These are phyloP conservation scores for Deroptyus accipitrinus DNA, from an alignment of 2,113 vertebrate species.

Conservation along the genomic window DNA sequence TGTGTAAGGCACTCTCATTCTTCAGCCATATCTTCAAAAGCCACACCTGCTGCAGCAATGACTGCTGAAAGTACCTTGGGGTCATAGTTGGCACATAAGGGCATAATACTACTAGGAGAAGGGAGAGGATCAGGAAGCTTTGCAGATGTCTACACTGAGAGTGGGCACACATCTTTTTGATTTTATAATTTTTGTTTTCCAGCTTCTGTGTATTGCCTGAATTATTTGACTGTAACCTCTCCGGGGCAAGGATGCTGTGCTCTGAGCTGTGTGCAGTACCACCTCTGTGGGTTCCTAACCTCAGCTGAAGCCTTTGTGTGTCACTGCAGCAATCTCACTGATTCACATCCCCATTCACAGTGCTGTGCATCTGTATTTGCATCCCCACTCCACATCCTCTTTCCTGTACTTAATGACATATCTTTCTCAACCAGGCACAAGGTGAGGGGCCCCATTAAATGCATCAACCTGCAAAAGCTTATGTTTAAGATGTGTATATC, in stretches of 20 bases:
- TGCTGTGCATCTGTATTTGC: not conserved
- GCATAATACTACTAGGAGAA: not conserved
- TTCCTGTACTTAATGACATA: not conserved
- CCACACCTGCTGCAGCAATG: not conserved
- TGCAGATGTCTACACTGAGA: not conserved
- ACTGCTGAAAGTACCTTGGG: not conserved
- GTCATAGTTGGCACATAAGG: not conserved
- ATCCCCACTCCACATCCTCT: not conserved
- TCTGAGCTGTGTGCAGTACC: not conserved
- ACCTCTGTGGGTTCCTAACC: not conserved
- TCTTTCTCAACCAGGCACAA: not conserved
- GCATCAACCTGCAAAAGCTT: not conserved
- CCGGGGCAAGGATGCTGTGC: not conserved
- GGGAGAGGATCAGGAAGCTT: not conserved
- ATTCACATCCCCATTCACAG: not conserved
- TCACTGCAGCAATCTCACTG: not conserved
- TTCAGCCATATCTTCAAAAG: not conserved
- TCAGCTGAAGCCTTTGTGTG: not conserved
- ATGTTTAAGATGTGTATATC: not conserved
- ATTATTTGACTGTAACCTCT: not conserved
- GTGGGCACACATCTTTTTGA: fast-evolving
- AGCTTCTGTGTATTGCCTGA: not conserved
- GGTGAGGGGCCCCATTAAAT: not conserved
- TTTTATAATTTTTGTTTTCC: not conserved
- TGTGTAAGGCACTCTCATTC: not conserved